phyloP scores from a whole-genome alignment of 1,140 invertebrate species.

The Helicorthomorpha holstii region DNA sequence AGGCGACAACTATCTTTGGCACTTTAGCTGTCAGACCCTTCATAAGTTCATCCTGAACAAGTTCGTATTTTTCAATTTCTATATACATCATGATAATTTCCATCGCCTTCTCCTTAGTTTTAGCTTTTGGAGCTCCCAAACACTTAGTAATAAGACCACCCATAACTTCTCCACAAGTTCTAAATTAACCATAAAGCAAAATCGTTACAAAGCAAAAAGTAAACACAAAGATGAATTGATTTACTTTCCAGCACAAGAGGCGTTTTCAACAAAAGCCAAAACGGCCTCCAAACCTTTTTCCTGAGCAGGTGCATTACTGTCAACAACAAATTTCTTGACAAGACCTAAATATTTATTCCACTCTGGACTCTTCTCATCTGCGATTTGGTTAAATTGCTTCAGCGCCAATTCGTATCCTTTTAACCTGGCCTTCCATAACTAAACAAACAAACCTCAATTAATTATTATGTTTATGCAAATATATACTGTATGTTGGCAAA shows the following conservation, averaged over 20 bases:
- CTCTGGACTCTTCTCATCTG: slow-evolving; percentile 80
- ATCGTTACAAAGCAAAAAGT: not conserved
- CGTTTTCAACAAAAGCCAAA: slow-evolving; percentile 76
- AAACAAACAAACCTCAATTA: slow-evolving; percentile 12
- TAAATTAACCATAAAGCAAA: slow-evolving; percentile 21
- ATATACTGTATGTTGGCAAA: not conserved
- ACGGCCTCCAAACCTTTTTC: slow-evolving; percentile 90
- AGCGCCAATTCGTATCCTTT: slow-evolving; percentile 84
- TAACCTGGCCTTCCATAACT: slow-evolving; percentile 83
- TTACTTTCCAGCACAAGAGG: slow-evolving; percentile 55
- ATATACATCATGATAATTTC: slow-evolving; percentile 84
- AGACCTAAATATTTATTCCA: slow-evolving; percentile 78
- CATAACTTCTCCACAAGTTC: slow-evolving; percentile 76
- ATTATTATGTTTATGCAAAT: slow-evolving; percentile 1
- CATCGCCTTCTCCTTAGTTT: slow-evolving; percentile 75
- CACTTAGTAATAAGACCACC: slow-evolving; percentile 77
- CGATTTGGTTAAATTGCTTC: slow-evolving; percentile 66
- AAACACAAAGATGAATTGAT: slow-evolving; percentile 14
- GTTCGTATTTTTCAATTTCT: slow-evolving; percentile 88
- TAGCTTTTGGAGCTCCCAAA: slow-evolving; percentile 72
- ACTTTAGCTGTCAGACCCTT: slow-evolving; percentile 87
- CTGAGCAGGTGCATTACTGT: slow-evolving; percentile 87
- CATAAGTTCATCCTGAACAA: slow-evolving; percentile 73
- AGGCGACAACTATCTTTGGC: slow-evolving; percentile 80
- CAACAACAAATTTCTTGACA: slow-evolving; percentile 89